A percentile compares a stretch with the other conserved stretches of the same genome.
These are phyloP conservation scores for Platygyra sinensis DNA, from an alignment of 64 coral and sea anemone species.

Conservation along the genomic window DNA sequence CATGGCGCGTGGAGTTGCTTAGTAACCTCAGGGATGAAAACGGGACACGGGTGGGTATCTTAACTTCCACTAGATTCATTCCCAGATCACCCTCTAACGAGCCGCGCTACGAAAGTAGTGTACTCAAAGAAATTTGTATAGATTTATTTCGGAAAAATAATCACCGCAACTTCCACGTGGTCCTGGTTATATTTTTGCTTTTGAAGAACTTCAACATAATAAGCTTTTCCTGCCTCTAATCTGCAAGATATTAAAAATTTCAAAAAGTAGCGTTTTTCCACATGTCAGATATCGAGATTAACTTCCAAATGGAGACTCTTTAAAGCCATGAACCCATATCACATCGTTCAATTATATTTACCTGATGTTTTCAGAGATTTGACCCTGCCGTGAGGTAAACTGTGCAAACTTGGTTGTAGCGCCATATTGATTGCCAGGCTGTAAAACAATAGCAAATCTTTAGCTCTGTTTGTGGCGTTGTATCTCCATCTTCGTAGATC, in stretches of 20 bases:
- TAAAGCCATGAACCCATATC: not conserved
- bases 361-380: conserved; percentile 57
- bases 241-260: not conserved
- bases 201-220: conserved; percentile 57
- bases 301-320: too few relatives aligned
- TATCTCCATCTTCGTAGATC: not conserved
- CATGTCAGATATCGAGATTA: too few relatives aligned
- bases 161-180: conserved; percentile 67
- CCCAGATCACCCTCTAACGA: not conserved
- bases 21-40: too few relatives aligned
- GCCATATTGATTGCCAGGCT: conserved; percentile 45
- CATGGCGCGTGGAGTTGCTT: too few relatives aligned
- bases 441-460: not conserved
- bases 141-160: not conserved
- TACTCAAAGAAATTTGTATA: not conserved
- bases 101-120: not conserved
- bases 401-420: conserved; percentile 8
- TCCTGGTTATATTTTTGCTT: conserved; percentile 39
- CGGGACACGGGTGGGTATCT: too few relatives aligned
- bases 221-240: conserved; percentile 42
- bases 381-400: not conserved
- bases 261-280: too few relatives aligned
- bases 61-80: too few relatives aligned
- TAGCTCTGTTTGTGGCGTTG: not conserved
- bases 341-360: not conserved